phyloP scores from a whole-genome alignment of 2,797 vertebrate genomes.

The Cichlasoma orientale region DNA sequence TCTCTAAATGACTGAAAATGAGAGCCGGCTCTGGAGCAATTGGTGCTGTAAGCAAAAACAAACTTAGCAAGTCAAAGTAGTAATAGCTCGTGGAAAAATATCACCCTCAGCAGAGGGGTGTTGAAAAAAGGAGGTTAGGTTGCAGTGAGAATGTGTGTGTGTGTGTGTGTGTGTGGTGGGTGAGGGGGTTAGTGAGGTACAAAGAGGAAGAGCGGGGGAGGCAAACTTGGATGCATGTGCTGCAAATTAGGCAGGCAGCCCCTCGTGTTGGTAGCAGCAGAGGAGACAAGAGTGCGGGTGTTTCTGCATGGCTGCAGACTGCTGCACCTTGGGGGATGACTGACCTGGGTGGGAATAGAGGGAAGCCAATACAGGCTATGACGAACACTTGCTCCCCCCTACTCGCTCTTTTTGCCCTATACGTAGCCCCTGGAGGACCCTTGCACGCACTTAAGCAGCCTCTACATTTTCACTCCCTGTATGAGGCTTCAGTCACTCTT shows the following conservation, averaged over 20 bases:
- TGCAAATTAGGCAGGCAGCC: slow-evolving; percentile 67
- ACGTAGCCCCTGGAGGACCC: slow-evolving; percentile 51
- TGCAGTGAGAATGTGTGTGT: background rate
- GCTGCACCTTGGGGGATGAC: slow-evolving; percentile 54
- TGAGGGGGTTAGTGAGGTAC: slow-evolving; percentile 13
- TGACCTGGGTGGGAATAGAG: slow-evolving; percentile 60
- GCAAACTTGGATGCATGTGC: slow-evolving; percentile 64
- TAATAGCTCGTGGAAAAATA: slow-evolving; percentile 67
- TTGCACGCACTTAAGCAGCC: slow-evolving; percentile 71
- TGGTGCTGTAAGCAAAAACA: slow-evolving; percentile 57
- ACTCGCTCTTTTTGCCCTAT: slow-evolving; percentile 45
- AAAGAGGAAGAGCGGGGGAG: slow-evolving; percentile 39
- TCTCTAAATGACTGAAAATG: slow-evolving; percentile 52
- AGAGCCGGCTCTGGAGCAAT: slow-evolving; percentile 44
- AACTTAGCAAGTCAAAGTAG: slow-evolving; percentile 61
- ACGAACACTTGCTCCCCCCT: slow-evolving; percentile 30
- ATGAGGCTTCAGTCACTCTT: slow-evolving; percentile 48
- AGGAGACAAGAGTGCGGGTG: slow-evolving; percentile 53
- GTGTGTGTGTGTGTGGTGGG: background rate
- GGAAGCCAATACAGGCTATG: slow-evolving; percentile 41
- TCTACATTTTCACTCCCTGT: slow-evolving; percentile 64
- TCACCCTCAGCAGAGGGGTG: slow-evolving; percentile 55
- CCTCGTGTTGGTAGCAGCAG: slow-evolving; percentile 37
- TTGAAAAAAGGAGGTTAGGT: slow-evolving; percentile 34
- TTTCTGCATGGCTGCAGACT: slow-evolving; percentile 70